Evolutionary conservation across 2,797 vertebrate genomes (phyloP), one percentile per base, ranked within the genome.

Genomic region (Cynodonichthys magdalenae): DNA sequence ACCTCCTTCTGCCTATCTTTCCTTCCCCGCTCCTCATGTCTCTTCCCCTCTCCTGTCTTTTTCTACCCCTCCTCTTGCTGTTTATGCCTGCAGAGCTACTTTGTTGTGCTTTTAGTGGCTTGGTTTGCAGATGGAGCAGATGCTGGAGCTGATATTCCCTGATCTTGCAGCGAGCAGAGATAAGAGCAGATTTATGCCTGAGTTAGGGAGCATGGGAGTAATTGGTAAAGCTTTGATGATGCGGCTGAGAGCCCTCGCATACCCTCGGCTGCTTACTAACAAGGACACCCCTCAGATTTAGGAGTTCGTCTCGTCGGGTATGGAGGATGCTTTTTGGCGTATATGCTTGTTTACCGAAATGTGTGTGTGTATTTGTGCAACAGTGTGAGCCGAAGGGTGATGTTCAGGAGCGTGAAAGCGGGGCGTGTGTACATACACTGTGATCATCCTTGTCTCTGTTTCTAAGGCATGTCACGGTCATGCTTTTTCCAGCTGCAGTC

Each of bases 121-220:
- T 80, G 83, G 87, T 88, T 87, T 88, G 88, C 82, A 87, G 88
- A 89, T 89, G 86, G 84, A 85, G 86, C 87, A 89, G 88, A 92
- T 90, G 88, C 87, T 81, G 81, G 78, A 66, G 75, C 84, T 86
- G 89, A 90, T 90, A 87, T 87, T 86, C 78, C 85, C 86, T 81
- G 87, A 88, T 91, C 88, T 87, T 83, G 82, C 87, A 86, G 85
- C 75, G 47, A 75, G 84, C 77, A 2, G 70, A 91, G 91, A 93
- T 92, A 92, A 92, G 85, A 88, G 86, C 83, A 90, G 90, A 92
- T 92, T 92, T 89, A 92, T 90, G 89, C 89, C 77, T 65, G 81
- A 86, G 88, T 70, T 82, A 83, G 74, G 81, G 89, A 85, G 83
- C 88, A 85, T 75, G 87, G 88, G 85, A 88, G 87, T 90, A 89